These are phyloP conservation scores for Reticulitermes speratus DNA, from an alignment of 1,140 invertebrate genomes.

Conservation along the genomic window DNA sequence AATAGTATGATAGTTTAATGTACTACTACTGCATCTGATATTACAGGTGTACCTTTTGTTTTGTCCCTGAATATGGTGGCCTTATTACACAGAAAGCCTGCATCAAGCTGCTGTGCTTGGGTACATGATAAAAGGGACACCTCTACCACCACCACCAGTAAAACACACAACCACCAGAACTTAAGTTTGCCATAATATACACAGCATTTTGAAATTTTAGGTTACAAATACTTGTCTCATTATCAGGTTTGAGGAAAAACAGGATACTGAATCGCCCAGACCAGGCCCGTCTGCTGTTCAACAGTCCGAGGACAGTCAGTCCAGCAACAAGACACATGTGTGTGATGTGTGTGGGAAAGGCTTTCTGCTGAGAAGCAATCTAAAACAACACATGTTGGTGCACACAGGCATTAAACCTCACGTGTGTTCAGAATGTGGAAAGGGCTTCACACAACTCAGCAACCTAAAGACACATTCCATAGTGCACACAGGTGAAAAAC, in stretches of 20 bases:
- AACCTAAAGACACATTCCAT: constrained; percentile 46
- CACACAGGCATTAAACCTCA: constrained; percentile 44
- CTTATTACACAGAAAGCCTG: no score
- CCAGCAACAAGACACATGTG: constrained; percentile 48
- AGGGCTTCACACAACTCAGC: constrained; percentile 46
- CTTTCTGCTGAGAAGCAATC: constrained; percentile 39
- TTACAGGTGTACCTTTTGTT: no score
- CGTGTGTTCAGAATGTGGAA: constrained; percentile 45
- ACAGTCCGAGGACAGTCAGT: constrained; percentile 29
- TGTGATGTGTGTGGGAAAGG: constrained; percentile 45
- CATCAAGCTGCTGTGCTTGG: no score
- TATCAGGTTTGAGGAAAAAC: background rate
- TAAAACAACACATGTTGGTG: constrained; percentile 38
- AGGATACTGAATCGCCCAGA: background rate
- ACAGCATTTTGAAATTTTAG: no score
- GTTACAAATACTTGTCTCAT: background rate
- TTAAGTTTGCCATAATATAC: no score
- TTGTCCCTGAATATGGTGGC: no score
- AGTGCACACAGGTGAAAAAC: constrained; percentile 44
- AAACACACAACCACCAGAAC: no score
- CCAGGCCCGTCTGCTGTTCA: background rate
- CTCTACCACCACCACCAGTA: no score
- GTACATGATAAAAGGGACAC: no score
- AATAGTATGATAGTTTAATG: no score
- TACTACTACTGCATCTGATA: no score